These are phyloP conservation scores for Poeciliopsis turneri DNA, from an alignment of 2,797 vertebrate species.

Conservation along the genomic window DNA sequence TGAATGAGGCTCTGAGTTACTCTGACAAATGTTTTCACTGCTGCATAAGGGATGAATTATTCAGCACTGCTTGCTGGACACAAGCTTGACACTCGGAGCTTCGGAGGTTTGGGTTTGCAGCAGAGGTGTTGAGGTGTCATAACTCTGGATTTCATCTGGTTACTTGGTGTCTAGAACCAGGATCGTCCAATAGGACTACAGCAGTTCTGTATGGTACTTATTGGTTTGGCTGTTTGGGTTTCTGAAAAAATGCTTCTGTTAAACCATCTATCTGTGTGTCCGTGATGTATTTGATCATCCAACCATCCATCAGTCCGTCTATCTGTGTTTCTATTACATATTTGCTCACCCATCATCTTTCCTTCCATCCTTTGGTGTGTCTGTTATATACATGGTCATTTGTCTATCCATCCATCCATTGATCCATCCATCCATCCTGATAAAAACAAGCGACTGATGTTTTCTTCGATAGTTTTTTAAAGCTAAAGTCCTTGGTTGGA, in stretches of 20 bases:
- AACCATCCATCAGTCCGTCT: not conserved
- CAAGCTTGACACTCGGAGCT: constrained; percentile 30
- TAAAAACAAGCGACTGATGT: too few relatives aligned
- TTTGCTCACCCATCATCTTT: not conserved
- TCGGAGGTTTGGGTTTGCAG: constrained; percentile 30
- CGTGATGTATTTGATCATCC: not conserved
- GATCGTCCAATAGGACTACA: not conserved
- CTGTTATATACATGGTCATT: not conserved
- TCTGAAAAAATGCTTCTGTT: not conserved
- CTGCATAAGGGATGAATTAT: constrained; percentile 64
- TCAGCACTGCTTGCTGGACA: constrained; percentile 53
- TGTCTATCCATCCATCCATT: not conserved
- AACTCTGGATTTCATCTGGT: constrained; percentile 6
- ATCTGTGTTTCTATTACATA: too few relatives aligned
- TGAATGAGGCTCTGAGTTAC: constrained; percentile 51
- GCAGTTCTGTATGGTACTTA: not conserved
- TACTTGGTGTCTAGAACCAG: not conserved
- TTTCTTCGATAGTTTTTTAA: too few relatives aligned
- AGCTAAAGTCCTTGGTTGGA: too few relatives aligned
- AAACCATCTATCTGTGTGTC: not conserved
- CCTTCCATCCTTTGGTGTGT: not conserved
- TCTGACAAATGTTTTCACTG: constrained; percentile 55
- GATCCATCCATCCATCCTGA: not conserved
- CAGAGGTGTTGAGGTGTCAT: constrained; percentile 11
- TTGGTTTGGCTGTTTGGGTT: not conserved